Evolutionary conservation across 2,797 vertebrate species (phyloP), one percentile per base, ranked within the genome.

Genomic region (Melanotaenia boesemani): DNA sequence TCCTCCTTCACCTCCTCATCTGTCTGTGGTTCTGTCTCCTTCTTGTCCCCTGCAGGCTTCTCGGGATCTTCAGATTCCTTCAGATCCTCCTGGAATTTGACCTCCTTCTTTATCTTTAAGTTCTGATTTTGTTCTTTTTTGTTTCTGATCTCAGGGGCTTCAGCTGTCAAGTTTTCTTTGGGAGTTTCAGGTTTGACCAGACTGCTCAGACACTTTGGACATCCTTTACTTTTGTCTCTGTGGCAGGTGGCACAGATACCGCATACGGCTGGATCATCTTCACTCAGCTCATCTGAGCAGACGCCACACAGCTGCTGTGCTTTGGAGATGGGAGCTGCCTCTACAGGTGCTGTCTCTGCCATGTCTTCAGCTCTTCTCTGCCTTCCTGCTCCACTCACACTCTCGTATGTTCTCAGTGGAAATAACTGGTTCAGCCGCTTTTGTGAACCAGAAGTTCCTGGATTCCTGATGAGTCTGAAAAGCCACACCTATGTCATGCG

Each of bases 401-500:
- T 36, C 64, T 64, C 54, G 58, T 68, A 0, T 32, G 2, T 13
- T 9, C 1, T 48, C 62, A 65, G 57, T 44, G 13, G 30, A 11
- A 56, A 36, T 0, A 87, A 90, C 86, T 69, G 68, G 84, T 73
- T 83, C 11, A 6, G 76, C 76, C 26, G 24, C 88, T 88, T 84
- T 15, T 79, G 48, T 63, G 26, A 48, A 79, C 66, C 7, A 0
- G 24, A 7, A 61, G 80, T 86, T 85, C 68, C 82, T 72, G 63
- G 44, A 77, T 77, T 63, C 11, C 30, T 8, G 16, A 46, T 46
- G 74, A 76, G 63, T 16, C 46, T 55, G 37, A 7, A 60, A 65
- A 58, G 80, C 89, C 91, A 86, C 92, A 87, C 92, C 91, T 86
- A 28, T 57, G 77, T 72, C 74, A 18, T 54, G 16, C 34, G 50